These are phyloP conservation scores for Steatocranus sp. DNA, from an alignment of 2,797 vertebrate species.

Conservation along the genomic window DNA sequence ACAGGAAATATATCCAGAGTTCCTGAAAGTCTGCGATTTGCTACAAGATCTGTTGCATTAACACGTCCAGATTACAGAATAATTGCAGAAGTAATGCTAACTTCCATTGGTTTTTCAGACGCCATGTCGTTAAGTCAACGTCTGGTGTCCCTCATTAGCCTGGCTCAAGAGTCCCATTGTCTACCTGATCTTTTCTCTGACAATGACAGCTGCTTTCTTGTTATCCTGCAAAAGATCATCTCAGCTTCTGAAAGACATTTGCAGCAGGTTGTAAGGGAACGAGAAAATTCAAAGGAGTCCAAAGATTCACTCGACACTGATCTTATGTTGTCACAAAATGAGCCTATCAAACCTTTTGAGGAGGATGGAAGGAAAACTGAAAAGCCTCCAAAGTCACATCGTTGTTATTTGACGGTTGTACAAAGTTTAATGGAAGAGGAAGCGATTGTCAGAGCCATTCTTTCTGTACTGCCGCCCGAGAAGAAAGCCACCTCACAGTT, in stretches of 20 bases:
- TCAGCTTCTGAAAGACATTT: slow-evolving; percentile 56
- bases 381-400: neutral
- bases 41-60: slow-evolving; percentile 77
- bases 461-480: slow-evolving; percentile 59
- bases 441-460: slow-evolving; percentile 71
- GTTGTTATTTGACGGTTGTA: slow-evolving; percentile 5
- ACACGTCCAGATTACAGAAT: slow-evolving; percentile 69
- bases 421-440: slow-evolving; percentile 72
- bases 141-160: slow-evolving; percentile 71
- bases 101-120: slow-evolving; percentile 77
- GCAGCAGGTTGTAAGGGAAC: slow-evolving; percentile 12
- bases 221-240: slow-evolving; percentile 73
- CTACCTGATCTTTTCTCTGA: slow-evolving; percentile 53
- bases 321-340: neutral
- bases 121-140: slow-evolving; percentile 69
- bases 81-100: slow-evolving; percentile 77
- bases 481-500: slow-evolving; percentile 56
- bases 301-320: neutral
- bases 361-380: neutral
- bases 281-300: neutral
- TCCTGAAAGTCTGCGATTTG: slow-evolving; percentile 71
- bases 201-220: slow-evolving; percentile 54
- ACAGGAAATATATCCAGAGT: slow-evolving; percentile 33
- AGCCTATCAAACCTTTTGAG: neutral
- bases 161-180: slow-evolving; percentile 70